Percentiles rank a stretch among this genome's conserved stretches.
Conservation (phyloP, 53 echinoderm and acorn worm genomes). For the Astropecten irregularis region DNA sequence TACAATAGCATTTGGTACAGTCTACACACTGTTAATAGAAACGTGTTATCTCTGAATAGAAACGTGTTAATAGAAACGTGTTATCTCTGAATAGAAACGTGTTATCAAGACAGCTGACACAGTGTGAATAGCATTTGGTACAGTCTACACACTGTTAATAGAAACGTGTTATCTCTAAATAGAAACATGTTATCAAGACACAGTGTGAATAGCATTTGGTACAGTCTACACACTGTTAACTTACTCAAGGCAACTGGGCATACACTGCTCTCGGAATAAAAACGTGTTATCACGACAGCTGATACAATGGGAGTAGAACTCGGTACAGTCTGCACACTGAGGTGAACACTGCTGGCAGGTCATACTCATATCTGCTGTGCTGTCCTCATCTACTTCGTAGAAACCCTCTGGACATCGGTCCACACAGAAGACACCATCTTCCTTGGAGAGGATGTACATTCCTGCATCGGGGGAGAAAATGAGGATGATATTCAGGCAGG, state of each 20-base stretch:
- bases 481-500: background rate
- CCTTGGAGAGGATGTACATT: conserved; percentile 61
- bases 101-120: too few species aligned
- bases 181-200: too few species aligned
- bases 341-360: conserved; percentile 90
- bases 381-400: conserved; percentile 67
- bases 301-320: conserved; percentile 75
- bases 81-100: too few species aligned
- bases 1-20: conserved; percentile 71
- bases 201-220: background rate
- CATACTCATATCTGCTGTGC: background rate
- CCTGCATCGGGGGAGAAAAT: too few species aligned
- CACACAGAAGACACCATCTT: conserved; percentile 68
- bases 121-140: background rate
- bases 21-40: conserved; percentile 79
- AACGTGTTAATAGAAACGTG: conserved; percentile 50
- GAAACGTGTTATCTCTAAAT: background rate
- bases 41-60: conserved; percentile 69
- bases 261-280: conserved; percentile 72
- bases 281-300: conserved; percentile 73
- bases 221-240: background rate
- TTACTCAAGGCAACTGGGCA: conserved; percentile 77
- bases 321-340: conserved; percentile 78
- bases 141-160: background rate
- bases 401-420: conserved; percentile 72